phyloP scores from a whole-genome alignment of 2,888 invertebrate genomes.

The Muschampia plurimacula region DNA sequence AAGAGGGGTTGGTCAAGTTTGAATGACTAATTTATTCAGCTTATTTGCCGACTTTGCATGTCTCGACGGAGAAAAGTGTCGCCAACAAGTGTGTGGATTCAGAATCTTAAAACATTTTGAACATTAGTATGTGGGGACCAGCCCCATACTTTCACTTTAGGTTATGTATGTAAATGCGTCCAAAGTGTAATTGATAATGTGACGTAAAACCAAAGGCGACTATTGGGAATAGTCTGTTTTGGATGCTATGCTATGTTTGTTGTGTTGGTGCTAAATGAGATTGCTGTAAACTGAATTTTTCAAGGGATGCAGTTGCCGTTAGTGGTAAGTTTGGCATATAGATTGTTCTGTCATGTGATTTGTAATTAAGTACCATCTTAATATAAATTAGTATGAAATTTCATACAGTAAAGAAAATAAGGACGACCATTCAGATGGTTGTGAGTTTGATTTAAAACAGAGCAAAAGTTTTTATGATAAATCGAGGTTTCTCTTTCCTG shows the following conservation, averaged over 20 bases:
- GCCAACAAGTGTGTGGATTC: conserved; percentile 67
- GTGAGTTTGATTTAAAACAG: too few relatives aligned
- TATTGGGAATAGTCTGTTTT: conserved; percentile 49
- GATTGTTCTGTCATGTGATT: too few relatives aligned
- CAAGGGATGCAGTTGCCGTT: neutral
- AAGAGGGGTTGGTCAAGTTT: conserved; percentile 71
- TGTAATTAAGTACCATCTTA: too few relatives aligned
- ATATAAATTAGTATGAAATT: too few relatives aligned
- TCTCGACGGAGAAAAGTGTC: conserved; percentile 79
- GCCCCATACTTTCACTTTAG: conserved; percentile 80
- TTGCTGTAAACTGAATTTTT: neutral
- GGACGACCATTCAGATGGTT: too few relatives aligned
- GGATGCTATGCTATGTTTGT: conserved; percentile 25
- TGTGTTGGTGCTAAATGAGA: neutral
- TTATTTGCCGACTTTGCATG: conserved; percentile 74
- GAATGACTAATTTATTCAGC: conserved; percentile 79
- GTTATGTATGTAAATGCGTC: conserved; percentile 81
- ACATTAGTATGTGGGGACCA: conserved; percentile 80
- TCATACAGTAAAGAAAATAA: too few relatives aligned
- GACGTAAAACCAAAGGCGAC: conserved; percentile 68
- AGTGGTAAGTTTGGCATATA: neutral
- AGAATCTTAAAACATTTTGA: conserved; percentile 81
- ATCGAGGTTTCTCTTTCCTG: too few relatives aligned
- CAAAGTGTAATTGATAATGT: conserved; percentile 77
- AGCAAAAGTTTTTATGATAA: too few relatives aligned